Conservation (phyloP, 2,888 invertebrate genomes). For the Cremastinae sp. region DNA sequence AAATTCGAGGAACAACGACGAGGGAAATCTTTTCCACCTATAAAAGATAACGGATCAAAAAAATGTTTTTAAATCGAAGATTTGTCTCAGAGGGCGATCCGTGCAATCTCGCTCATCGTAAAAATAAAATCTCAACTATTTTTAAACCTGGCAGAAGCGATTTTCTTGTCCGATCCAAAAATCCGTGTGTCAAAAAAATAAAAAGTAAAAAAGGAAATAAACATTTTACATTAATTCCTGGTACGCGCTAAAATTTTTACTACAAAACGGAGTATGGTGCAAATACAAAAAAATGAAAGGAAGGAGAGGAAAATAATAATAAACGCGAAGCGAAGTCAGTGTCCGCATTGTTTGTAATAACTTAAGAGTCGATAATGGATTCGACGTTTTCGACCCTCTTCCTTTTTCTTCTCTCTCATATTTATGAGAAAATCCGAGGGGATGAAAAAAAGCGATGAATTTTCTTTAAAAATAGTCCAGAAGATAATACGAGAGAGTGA, state of each 20-base stretch:
- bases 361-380: slow-evolving; percentile 45
- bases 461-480: slow-evolving; percentile 38
- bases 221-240: neutral
- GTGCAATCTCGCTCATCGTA: neutral
- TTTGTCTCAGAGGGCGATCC: neutral
- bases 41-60: too few species aligned
- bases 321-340: neutral
- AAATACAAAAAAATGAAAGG: slow-evolving; percentile 1
- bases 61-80: too few species aligned
- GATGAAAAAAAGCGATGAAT: slow-evolving; percentile 14
- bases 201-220: neutral
- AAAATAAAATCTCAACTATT: slow-evolving; percentile 13
- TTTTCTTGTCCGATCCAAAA: neutral
- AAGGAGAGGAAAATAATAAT: neutral
- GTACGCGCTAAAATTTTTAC: slow-evolving; percentile 1
- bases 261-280: neutral
- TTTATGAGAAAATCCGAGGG: neutral
- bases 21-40: too few species aligned
- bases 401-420: neutral
- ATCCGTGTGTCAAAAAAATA: slow-evolving; percentile 3
- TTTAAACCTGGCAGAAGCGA: slow-evolving; percentile 16
- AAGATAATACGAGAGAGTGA: slow-evolving; percentile 3
- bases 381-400: slow-evolving; percentile 22
- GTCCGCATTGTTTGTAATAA: slow-evolving; percentile 22
- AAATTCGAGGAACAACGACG: too few species aligned